Evolutionary conservation across 1,140 invertebrate genomes (phyloP).

Genomic region (Bombus huntii): DNA sequence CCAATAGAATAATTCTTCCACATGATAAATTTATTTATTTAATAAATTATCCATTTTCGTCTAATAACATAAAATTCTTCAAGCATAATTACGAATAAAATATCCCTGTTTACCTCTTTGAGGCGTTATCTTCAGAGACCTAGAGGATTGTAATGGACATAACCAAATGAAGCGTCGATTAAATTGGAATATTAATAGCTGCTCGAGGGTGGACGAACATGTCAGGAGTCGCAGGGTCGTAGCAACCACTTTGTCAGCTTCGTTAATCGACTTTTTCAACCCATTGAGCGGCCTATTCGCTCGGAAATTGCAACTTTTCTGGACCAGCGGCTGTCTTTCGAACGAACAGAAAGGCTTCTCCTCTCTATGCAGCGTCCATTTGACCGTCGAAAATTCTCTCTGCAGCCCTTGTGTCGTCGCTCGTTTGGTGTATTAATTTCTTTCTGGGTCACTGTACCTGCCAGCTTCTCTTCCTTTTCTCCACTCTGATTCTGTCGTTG

Average conservation of each 20-base stretch:
- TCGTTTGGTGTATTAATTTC: slow-evolving; percentile 8
- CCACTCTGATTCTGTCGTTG: not conserved
- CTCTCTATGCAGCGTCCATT: not conserved
- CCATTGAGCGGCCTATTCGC: slow-evolving; percentile 61
- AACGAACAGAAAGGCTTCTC: slow-evolving; percentile 19
- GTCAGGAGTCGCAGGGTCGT: slow-evolving; percentile 64
- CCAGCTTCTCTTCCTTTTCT: not conserved
- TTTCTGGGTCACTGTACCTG: slow-evolving; percentile 32
- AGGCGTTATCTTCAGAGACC: not conserved
- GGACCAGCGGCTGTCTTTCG: slow-evolving; percentile 56
- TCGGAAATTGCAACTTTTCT: slow-evolving; percentile 69
- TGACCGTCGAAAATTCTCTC: slow-evolving; percentile 27
- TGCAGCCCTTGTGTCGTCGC: not conserved
- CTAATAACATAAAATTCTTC: not conserved
- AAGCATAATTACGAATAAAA: not conserved
- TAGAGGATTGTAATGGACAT: slow-evolving; percentile 35
- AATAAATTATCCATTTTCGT: not conserved
- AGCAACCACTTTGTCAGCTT: slow-evolving; percentile 53
- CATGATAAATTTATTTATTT: no score
- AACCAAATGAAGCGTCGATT: slow-evolving; percentile 57
- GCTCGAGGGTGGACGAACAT: slow-evolving; percentile 48
- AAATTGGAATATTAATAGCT: slow-evolving; percentile 69
- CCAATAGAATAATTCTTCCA: no score
- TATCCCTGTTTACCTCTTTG: not conserved
- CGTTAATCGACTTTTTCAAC: slow-evolving; percentile 69